Evolutionary conservation across 2,888 invertebrate species (phyloP), one percentile per base, ranked within the genome.

Genomic region (Dynastes hyllus): DNA sequence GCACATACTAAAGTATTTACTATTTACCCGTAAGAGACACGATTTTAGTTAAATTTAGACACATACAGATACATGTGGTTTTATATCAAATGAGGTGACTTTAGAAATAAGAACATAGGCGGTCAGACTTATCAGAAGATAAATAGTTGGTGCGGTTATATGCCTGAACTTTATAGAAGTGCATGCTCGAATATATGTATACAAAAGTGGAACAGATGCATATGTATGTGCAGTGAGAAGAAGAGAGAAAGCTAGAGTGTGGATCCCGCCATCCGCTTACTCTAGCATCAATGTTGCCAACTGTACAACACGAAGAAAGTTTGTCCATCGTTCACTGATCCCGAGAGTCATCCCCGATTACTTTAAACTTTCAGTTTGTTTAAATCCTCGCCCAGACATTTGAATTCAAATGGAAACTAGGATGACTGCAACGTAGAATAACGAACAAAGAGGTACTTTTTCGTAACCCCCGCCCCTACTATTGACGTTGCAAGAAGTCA

Each of bases 401-500:
- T 78, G 78, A 78, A 78, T 78, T 65, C 65, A 78, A 83, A 80
- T 81, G 80, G 79, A 80, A 81, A 81, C 80, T 79, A 81, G 82
- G 37, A 71, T 71, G 58, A 71, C 37, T 71, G 55, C 32, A 83
- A 82, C n/a, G 71, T 16, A 32, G 71, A 53, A 53, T 53, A 37
- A 55, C 55, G 71, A 53, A 71, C 55, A 53, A 55, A 71, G 55
- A 16, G 37, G 32, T 71, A 45, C 9, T 11, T 45, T 45, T 55
- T n/a, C 32, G 16, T n/a, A 22, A 55, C 37, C 32, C 71, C 83
- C 82, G 80, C 81, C 27, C 16, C 40, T 29, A 13, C 73, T 75
- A n/a, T 45, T 37, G 22, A 5, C 55, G 61, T 6, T 29, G 11
- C 45, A 50, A 8, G 27, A 73, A 50, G 22, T 61, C 45, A 61